These are phyloP conservation scores for Paralichthys olivaceus DNA, from an alignment of 2,113 vertebrate species.

Conservation along the genomic window DNA sequence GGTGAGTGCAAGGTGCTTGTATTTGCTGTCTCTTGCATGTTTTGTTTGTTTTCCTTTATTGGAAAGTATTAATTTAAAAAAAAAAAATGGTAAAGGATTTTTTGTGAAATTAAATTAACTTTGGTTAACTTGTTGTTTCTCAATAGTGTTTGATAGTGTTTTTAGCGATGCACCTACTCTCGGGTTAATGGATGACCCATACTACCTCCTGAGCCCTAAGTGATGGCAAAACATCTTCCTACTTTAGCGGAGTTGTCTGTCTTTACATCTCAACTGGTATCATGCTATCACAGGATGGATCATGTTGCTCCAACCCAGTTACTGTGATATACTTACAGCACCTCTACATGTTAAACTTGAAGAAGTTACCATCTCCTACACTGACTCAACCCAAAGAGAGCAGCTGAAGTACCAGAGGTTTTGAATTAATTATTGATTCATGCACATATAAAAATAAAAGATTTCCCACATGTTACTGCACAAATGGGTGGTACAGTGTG, in stretches of 20 bases:
- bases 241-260: neutral
- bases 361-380: no score
- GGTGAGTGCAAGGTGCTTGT: neutral
- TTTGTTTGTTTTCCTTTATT: constrained; percentile 11
- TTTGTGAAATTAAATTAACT: neutral
- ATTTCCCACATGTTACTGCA: no score
- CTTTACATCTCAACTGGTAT: neutral
- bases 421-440: no score
- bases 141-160: no score
- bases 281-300: neutral
- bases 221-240: neutral
- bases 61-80: no score
- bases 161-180: no score
- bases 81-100: no score
- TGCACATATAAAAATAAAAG: no score
- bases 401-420: no score
- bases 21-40: neutral
- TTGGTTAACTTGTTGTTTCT: neutral
- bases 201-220: neutral
- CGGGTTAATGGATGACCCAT: neutral
- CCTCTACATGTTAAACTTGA: neutral
- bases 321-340: neutral
- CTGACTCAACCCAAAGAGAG: no score
- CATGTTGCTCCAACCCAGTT: neutral
- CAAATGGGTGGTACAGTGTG: neutral